phyloP scores from a whole-genome alignment of 2,888 invertebrate genomes.

The Caenorhabditis sp. region DNA sequence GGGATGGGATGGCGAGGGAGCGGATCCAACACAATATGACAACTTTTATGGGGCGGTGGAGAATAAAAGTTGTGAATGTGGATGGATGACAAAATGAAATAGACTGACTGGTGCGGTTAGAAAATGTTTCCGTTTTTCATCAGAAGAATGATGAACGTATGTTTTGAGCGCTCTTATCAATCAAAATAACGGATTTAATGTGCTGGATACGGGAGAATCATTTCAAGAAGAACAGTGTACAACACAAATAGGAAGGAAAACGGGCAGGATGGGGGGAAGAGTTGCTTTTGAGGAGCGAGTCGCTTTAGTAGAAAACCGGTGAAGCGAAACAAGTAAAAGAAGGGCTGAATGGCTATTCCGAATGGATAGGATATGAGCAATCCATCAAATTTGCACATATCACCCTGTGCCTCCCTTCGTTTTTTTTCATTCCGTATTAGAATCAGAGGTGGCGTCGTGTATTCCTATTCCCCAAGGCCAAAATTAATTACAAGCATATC shows the following conservation, averaged over 20 bases:
- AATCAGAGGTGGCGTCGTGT: neutral
- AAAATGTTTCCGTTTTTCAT: no score
- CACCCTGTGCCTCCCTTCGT: conserved; percentile 11
- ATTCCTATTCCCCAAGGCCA: conserved; percentile 6
- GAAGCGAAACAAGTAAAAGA: conserved; percentile 56
- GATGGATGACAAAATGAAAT: no score
- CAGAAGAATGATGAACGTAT: no score
- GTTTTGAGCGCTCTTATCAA: no score
- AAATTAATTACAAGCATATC: conserved; percentile 41
- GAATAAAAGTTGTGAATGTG: conserved; percentile 33
- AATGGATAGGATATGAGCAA: conserved; percentile 52
- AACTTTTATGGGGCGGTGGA: conserved; percentile 46
- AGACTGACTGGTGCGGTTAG: no score
- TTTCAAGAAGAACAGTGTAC: conserved; percentile 32
- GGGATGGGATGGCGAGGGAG: neutral
- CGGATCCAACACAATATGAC: conserved; percentile 38
- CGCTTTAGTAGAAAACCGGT: conserved; percentile 52
- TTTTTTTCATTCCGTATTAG: conserved; percentile 1
- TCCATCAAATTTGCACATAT: conserved; percentile 52
- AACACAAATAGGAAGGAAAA: conserved; percentile 10
- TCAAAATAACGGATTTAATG: no score
- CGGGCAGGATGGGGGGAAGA: conserved; percentile 32
- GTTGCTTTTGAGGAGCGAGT: conserved; percentile 52
- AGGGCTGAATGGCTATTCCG: conserved; percentile 50
- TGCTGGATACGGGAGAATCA: no score